phyloP scores from a whole-genome alignment of 2,888 invertebrate genomes.

The Dromius quadrimaculatus region DNA sequence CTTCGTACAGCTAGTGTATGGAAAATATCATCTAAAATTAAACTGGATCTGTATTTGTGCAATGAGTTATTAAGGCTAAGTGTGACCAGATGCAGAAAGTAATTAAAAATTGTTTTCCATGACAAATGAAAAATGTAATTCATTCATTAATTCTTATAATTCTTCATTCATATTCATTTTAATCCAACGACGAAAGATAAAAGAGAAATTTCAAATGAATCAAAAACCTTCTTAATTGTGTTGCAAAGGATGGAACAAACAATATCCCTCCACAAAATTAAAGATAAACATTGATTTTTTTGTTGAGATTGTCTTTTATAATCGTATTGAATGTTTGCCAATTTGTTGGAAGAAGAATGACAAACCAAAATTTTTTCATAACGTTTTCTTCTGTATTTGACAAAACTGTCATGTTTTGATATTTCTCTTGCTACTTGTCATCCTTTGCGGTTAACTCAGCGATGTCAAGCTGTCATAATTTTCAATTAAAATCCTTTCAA shows the following conservation, averaged over 20 bases:
- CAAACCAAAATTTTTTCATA: too few relatives aligned
- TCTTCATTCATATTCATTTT: conserved; percentile 52
- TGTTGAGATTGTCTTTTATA: not conserved
- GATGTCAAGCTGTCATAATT: too few relatives aligned
- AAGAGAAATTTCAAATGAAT: conserved; percentile 42
- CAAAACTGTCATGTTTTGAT: too few relatives aligned
- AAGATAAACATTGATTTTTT: conserved; percentile 13
- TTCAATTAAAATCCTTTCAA: too few relatives aligned
- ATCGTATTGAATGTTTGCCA: not conserved
- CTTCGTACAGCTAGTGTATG: not conserved
- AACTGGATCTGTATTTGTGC: conserved; percentile 46
- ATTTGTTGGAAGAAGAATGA: too few relatives aligned
- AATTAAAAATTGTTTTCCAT: conserved; percentile 50
- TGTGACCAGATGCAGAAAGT: conserved; percentile 49
- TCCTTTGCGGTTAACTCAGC: too few relatives aligned
- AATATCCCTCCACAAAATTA: conserved; percentile 24
- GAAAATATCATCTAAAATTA: conserved; percentile 33
- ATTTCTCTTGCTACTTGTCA: too few relatives aligned
- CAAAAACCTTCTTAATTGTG: not conserved
- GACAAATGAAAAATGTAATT: conserved; percentile 52
- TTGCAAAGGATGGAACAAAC: not conserved
- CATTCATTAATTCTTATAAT: conserved; percentile 52
- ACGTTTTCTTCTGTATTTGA: too few relatives aligned
- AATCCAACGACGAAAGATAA: conserved; percentile 36
- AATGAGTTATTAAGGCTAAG: conserved; percentile 48